Evolutionary conservation across 2,113 vertebrate species (phyloP), one percentile per base, ranked within the genome.

Genomic region (Hylia prasina): DNA sequence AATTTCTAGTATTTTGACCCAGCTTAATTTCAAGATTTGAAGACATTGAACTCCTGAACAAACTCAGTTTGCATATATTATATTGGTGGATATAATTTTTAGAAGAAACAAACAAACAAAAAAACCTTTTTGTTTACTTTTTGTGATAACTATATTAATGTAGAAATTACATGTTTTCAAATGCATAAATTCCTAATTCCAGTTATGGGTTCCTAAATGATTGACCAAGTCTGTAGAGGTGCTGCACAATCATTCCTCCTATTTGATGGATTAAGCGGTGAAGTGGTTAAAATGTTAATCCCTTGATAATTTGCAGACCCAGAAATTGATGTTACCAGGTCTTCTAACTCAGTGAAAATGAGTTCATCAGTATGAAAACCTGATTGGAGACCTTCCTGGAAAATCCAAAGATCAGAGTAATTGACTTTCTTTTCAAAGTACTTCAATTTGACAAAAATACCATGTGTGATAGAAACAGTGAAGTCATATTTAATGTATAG

Each of bases 241-340:
- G 12, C 28, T 73, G 58, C 60, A 53, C 3, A 44, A 30, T 93
- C 30, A 11, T 13, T 82, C 11, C 10, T 70, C 13, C 14, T 54
- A 6, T 78, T 92, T 58, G 22, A 40, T 27, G 44, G 11, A 50
- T 20, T 84, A 56, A 78, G 6, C 5, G 10, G 5, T 80, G 39
- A 70, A 56, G 53, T 92, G 33, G 44, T 93, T 93, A 86, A 85
- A 89, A 84, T 61, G 22, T 54, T 80, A 92, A 82, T 66, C 28
- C 5, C 22, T 77, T 66, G 17, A 70, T 93, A 88, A 80, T 60
- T 54, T 80, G 10, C 10, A 35, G 17, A 80, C 83, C 20, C 30
- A 60, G 40, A 81, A 92, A 83, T 7, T 25, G 37, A 83, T 12
- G n/a, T 45, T 61, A 82, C 81, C 54, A 45, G 15, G 45, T 68